These are phyloP conservation scores for Maconellicoccus hirsutus DNA, from an alignment of 1,140 invertebrate genomes.

Conservation along the genomic window DNA sequence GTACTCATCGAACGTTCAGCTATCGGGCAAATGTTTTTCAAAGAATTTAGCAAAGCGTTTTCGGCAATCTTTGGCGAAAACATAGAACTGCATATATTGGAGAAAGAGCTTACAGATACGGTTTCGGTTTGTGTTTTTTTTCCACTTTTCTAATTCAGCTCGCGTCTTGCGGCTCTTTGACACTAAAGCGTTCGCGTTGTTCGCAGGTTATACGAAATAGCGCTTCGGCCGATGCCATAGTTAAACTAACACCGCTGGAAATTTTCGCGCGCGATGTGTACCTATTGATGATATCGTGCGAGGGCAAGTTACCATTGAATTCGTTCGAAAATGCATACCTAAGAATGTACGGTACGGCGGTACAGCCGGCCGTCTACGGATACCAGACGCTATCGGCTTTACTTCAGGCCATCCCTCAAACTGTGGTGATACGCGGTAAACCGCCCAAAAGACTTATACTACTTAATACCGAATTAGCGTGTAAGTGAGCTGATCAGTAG, in stretches of 20 bases:
- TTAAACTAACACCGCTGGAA: conserved; percentile 45
- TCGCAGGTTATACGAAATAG: conserved; percentile 26
- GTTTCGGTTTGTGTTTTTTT: conserved; percentile 36
- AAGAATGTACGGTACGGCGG: conserved; percentile 41
- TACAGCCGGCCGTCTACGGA: conserved; percentile 44
- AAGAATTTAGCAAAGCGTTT: conserved; percentile 40
- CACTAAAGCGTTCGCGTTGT: no score
- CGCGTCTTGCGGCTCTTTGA: no score
- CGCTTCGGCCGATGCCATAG: conserved; percentile 34
- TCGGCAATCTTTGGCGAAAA: conserved; percentile 37
- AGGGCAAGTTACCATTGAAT: conserved; percentile 40
- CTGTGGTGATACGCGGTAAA: conserved; percentile 39
- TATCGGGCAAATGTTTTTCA: conserved; percentile 38
- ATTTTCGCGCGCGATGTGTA: conserved; percentile 46
- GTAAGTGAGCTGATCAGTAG: no score
- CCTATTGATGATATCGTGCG: conserved; percentile 41
- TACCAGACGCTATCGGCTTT: conserved; percentile 40
- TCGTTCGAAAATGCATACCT: conserved; percentile 45
- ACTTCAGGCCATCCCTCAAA: conserved; percentile 45
- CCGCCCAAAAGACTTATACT: conserved; percentile 36
- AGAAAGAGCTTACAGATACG: conserved; percentile 39
- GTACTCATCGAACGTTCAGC: conserved; percentile 43
- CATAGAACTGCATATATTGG: conserved; percentile 39
- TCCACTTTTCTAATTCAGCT: neutral
- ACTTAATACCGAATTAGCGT: conserved; percentile 37